These are phyloP conservation scores for Chelidonichthys spinosus DNA, from an alignment of 2,797 vertebrate genomes.

Conservation along the genomic window DNA sequence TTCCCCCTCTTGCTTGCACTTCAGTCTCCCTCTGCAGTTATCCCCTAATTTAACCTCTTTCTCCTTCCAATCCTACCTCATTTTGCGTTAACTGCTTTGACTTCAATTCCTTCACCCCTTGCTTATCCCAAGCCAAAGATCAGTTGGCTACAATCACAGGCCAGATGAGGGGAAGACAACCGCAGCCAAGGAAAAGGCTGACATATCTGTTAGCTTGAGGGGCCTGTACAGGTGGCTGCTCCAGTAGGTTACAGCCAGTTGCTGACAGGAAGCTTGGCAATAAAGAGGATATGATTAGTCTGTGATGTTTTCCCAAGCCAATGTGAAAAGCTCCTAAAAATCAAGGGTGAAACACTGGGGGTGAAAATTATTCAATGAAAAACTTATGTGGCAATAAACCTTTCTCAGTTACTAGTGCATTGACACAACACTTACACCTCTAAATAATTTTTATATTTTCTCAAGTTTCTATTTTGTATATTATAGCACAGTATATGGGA, in stretches of 20 bases:
- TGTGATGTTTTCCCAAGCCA: conserved; percentile 58
- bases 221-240: conserved; percentile 71
- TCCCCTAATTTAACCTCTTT: conserved; percentile 27
- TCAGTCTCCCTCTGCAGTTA: conserved; percentile 27
- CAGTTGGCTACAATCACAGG: conserved; percentile 74
- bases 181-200: conserved; percentile 76
- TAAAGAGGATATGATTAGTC: conserved; percentile 55
- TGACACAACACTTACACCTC: not conserved
- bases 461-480: conserved; percentile 4
- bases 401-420: not conserved
- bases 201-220: conserved; percentile 80
- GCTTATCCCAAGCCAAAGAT: conserved; percentile 68
- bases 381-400: not conserved
- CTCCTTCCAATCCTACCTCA: conserved; percentile 9
- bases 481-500: not conserved
- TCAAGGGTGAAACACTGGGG: conserved; percentile 2
- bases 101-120: conserved; percentile 38
- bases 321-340: conserved; percentile 29
- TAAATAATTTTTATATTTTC: not conserved
- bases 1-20: conserved; percentile 29
- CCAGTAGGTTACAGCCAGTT: conserved; percentile 70
- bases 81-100: conserved; percentile 22
- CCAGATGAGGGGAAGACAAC: conserved; percentile 73
- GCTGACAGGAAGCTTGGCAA: conserved; percentile 70
- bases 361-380: conserved; percentile 13